These are phyloP conservation scores for Calypte anna DNA, from an alignment of 2,113 vertebrate genomes.

Conservation along the genomic window DNA sequence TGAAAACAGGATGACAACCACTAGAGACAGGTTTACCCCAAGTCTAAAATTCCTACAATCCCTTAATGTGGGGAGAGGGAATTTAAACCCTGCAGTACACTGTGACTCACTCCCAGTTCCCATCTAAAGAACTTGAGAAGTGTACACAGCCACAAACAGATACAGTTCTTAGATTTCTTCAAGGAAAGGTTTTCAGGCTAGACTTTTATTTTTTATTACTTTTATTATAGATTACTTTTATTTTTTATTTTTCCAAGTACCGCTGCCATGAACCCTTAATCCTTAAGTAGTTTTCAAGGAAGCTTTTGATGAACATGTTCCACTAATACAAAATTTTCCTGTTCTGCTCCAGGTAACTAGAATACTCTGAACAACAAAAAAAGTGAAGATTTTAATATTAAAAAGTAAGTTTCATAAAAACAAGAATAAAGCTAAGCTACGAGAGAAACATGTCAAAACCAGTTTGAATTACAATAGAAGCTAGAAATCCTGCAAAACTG, in stretches of 20 bases:
- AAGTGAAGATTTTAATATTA: background rate
- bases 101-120: background rate
- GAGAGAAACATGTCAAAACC: background rate
- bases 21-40: background rate
- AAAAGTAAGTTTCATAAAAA: background rate
- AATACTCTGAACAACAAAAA: background rate
- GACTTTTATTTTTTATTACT: background rate
- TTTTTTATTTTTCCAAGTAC: background rate
- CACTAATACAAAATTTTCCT: background rate
- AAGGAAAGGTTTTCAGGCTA: background rate
- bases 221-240: too few species aligned
- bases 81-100: background rate
- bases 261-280: background rate
- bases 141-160: background rate
- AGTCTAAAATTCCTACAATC: background rate
- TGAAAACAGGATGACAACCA: background rate
- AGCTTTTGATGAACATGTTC: background rate
- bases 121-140: rapidly evolving
- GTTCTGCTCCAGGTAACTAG: background rate
- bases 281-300: background rate
- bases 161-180: background rate
- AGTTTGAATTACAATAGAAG: background rate
- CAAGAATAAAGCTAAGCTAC: background rate
- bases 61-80: background rate
- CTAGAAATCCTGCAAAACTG: background rate